phyloP scores from a whole-genome alignment of 2,113 vertebrate species.

The Cyanoderma ruficeps region DNA sequence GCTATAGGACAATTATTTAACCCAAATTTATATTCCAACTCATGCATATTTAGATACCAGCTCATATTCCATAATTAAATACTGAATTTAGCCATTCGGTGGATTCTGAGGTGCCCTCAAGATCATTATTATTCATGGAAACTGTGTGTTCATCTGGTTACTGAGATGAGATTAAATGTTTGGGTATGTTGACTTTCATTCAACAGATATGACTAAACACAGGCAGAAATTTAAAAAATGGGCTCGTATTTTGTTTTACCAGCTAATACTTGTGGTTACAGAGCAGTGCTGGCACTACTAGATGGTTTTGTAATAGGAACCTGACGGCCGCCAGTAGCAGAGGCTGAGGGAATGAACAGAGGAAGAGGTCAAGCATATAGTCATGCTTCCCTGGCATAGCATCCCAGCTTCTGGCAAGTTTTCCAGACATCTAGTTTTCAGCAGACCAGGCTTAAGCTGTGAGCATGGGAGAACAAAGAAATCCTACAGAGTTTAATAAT shows the following conservation, averaged over 20 bases:
- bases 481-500: constrained; percentile 56
- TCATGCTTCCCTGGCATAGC: constrained; percentile 69
- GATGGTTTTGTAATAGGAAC: constrained; percentile 61
- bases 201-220: constrained; percentile 47
- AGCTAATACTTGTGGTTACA: constrained; percentile 33
- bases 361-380: constrained; percentile 66
- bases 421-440: constrained; percentile 65
- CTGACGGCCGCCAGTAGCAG: constrained; percentile 60
- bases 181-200: constrained; percentile 22
- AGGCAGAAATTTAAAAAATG: not conserved
- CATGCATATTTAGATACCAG: not conserved
- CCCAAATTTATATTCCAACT: constrained; percentile 1
- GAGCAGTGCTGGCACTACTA: constrained; percentile 36
- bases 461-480: constrained; percentile 48
- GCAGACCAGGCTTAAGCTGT: constrained; percentile 38
- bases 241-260: constrained; percentile 6
- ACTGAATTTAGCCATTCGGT: not conserved
- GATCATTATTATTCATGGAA: constrained; percentile 35
- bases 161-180: constrained; percentile 30
- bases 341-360: constrained; percentile 48
- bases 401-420: constrained; percentile 60
- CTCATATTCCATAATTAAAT: constrained; percentile 3
- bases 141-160: constrained; percentile 24
- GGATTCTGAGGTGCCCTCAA: not conserved
- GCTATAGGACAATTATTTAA: not conserved